phyloP scores from a whole-genome alignment of 1,140 invertebrate species.

The Amphibalanus amphitrite region DNA sequence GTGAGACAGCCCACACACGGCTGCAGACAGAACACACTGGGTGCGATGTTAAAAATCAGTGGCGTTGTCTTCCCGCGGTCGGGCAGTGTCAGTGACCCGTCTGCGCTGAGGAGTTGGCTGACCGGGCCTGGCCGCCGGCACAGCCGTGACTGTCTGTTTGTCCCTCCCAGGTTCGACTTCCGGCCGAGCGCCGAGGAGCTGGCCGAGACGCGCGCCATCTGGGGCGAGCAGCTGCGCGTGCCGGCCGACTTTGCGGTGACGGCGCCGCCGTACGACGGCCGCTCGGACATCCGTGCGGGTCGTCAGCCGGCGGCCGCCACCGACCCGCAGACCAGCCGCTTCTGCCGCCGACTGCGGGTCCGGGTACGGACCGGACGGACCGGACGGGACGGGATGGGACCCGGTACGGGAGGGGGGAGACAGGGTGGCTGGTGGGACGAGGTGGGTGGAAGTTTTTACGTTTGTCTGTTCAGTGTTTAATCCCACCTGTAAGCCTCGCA shows the following conservation, averaged over 20 bases:
- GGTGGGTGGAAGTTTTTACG: no score
- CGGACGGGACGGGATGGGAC: background rate
- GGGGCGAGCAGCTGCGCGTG: conserved; percentile 45
- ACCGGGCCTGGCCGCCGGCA: background rate
- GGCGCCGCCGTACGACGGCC: conserved; percentile 27
- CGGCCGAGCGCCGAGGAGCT: conserved; percentile 57
- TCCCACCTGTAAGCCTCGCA: no score
- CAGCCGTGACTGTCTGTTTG: background rate
- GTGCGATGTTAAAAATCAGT: background rate
- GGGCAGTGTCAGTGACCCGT: background rate
- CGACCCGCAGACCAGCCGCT: background rate
- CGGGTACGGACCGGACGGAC: background rate
- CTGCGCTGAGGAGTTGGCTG: background rate
- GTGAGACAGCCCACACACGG: conserved; percentile 24
- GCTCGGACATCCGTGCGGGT: background rate
- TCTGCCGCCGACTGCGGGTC: background rate
- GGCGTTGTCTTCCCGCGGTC: background rate
- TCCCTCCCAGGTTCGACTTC: conserved; percentile 43
- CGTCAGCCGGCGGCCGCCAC: background rate
- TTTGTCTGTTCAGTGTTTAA: no score
- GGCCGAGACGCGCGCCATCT: conserved; percentile 39
- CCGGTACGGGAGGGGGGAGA: no score
- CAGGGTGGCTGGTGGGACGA: no score
- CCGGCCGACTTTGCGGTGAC: conserved; percentile 61
- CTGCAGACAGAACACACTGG: background rate